Evolutionary conservation across 1,140 invertebrate species (phyloP), one percentile per base, ranked within the genome.

Genomic region (Anastrepha obliqua): DNA sequence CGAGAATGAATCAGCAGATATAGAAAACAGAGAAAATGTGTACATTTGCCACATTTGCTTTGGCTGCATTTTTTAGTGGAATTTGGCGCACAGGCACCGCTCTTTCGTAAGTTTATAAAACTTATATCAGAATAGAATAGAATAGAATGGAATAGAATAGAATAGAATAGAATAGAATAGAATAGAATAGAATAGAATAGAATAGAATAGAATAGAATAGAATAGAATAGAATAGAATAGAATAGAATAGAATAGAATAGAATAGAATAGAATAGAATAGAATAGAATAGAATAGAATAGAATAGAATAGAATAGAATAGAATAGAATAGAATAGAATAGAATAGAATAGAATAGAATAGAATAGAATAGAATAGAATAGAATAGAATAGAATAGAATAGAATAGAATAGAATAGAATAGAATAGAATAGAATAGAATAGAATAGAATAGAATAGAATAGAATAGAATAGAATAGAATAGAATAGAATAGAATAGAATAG

Each of bases 361-460:
- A 67, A 67, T 86, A 86, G 58, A 60, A 60, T 86, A 86, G 58
- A 86, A 60, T 86, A 86, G 58, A 60, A 74, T 86, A 86, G 58
- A 86, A 86, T 86, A 86, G 60, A 60, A 86, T 60, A 60, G 58
- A 86, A 86, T 86, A 60, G 58, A 60, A 74, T 86, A 60, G 58
- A 86, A 86, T 86, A 86, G 58, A 86, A 86, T 86, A 86, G 58
- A 86, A 86, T 86, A 86, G 58, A 86, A 86, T 86, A 86, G 58
- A 86, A 86, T 86, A 86, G 58, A 86, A 58, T 86, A 86, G 58
- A 86, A 58, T 86, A 86, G 58, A 86, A 86, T 86, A 86, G 58
- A 86, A 86, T 86, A 86, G 58, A 86, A 86, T 86, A 86, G 58
- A 86, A 86, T 86, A 86, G 58, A 86, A 86, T 86, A 86, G 58